Evolutionary conservation across 2,113 vertebrate genomes (phyloP).

Genomic region (Dendropsophus ebraccatus): DNA sequence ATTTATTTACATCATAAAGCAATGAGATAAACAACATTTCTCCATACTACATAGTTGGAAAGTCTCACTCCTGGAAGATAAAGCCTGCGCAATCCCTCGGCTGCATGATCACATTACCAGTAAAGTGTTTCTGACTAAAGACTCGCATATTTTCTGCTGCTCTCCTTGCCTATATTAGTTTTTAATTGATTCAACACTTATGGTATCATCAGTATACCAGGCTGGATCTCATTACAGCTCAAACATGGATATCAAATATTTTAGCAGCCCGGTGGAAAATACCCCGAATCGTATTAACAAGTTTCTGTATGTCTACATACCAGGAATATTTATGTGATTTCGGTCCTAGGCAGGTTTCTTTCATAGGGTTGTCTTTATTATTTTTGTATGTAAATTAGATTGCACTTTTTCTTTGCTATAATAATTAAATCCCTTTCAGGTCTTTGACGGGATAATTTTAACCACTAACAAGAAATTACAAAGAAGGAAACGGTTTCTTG

Average conservation of each 20-base stretch:
- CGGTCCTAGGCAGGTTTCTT: not conserved
- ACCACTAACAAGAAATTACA: not conserved
- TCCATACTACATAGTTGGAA: not conserved
- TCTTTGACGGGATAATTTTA: not conserved
- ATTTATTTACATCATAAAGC: not conserved
- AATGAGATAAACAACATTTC: not conserved
- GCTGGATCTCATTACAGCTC: not conserved
- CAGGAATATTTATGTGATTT: not conserved
- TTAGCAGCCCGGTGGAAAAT: not conserved
- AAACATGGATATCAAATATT: conserved; percentile 14
- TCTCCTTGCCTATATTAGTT: conserved; percentile 1
- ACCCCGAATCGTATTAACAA: not conserved
- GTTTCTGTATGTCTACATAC: not conserved
- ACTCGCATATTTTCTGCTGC: not conserved
- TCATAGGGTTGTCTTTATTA: not conserved
- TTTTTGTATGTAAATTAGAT: not conserved
- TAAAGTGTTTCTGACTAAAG: not conserved
- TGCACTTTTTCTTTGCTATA: not conserved
- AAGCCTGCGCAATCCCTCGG: not conserved
- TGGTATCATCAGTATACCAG: conserved; percentile 4
- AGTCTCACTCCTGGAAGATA: not conserved
- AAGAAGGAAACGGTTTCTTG: not conserved
- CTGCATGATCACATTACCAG: not conserved
- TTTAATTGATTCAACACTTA: conserved; percentile 22
- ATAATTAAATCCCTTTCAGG: not conserved